Percentiles rank a stretch among this genome's conserved stretches.
Evolutionary conservation across 2,888 invertebrate genomes (phyloP).

Genomic region (Endotricha flammealis): DNA sequence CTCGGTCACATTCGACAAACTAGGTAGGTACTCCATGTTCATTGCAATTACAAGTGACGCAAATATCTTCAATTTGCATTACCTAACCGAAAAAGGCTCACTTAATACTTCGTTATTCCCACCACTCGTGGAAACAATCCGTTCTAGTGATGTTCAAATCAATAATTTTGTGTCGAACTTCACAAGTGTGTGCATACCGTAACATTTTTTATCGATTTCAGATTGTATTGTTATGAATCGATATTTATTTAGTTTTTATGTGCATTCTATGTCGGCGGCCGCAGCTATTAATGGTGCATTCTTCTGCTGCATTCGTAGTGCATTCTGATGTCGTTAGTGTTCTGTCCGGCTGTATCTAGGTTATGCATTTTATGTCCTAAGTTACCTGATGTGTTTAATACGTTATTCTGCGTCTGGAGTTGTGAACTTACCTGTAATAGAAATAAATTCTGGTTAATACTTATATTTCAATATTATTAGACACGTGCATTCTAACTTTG

Average conservation of each 20-base stretch:
- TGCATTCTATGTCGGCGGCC: slow-evolving; percentile 39
- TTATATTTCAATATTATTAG: no score
- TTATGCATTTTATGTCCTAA: slow-evolving; percentile 22
- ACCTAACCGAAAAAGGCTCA: no score
- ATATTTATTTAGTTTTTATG: slow-evolving; percentile 70
- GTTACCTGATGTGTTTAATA: slow-evolving; percentile 20
- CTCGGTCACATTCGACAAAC: no score
- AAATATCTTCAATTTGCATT: no score
- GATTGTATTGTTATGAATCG: slow-evolving; percentile 75
- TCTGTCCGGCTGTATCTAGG: slow-evolving; percentile 34
- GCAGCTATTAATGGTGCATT: slow-evolving; percentile 50
- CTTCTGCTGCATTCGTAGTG: slow-evolving; percentile 54
- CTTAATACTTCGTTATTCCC: no score
- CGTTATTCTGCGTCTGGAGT: slow-evolving; percentile 2
- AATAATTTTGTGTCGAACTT: neutral
- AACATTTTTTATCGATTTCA: slow-evolving; percentile 55
- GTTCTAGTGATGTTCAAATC: no score
- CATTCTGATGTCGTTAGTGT: slow-evolving; percentile 57
- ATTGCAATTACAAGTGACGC: no score
- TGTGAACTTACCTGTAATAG: slow-evolving; percentile 58
- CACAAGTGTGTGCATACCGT: neutral
- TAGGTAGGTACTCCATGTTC: no score
- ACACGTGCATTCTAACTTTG: no score
- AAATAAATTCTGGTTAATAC: slow-evolving; percentile 22
- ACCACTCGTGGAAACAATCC: no score